These are phyloP conservation scores for Halichoeres trimaculatus DNA, from an alignment of 2,113 vertebrate species.

Conservation along the genomic window DNA sequence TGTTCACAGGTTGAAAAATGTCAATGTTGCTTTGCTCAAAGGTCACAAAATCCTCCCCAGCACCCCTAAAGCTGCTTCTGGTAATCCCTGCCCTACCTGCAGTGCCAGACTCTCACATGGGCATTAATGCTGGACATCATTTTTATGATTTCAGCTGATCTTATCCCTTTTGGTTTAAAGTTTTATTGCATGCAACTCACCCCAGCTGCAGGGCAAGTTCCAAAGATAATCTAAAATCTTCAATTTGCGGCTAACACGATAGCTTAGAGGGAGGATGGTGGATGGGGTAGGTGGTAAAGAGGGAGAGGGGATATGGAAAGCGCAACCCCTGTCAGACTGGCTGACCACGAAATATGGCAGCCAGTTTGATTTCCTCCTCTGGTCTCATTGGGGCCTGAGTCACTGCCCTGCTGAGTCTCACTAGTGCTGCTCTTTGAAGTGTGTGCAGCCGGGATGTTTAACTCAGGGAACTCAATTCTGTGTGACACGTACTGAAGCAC, in stretches of 20 bases:
- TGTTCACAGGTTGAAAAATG: background rate
- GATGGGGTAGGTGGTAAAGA: background rate
- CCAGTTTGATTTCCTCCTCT: conserved; percentile 69
- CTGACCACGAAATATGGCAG: conserved; percentile 50
- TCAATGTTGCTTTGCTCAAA: background rate
- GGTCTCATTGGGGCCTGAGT: conserved; percentile 55
- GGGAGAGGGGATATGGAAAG: conserved; percentile 10
- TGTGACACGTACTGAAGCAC: conserved; percentile 33
- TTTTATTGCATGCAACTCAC: conserved; percentile 36
- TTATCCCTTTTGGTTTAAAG: conserved; percentile 18
- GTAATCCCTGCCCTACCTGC: conserved; percentile 23
- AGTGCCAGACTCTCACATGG: conserved; percentile 8
- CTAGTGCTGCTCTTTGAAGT: conserved; percentile 71
- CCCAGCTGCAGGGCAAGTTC: conserved; percentile 41
- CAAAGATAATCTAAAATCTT: conserved; percentile 64
- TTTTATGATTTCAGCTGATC: conserved; percentile 36
- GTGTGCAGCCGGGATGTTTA: conserved; percentile 41
- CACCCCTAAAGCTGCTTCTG: background rate
- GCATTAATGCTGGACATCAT: conserved; percentile 35
- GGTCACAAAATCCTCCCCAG: background rate
- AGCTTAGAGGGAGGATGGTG: conserved; percentile 30
- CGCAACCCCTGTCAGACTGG: conserved; percentile 49
- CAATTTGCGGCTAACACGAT: conserved; percentile 37
- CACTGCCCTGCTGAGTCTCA: conserved; percentile 58
- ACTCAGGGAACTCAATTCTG: conserved; percentile 25